Percentiles rank a stretch among this genome's conserved stretches.
Conservation (phyloP, 2,888 invertebrate genomes). For the Stomorhina lunata region DNA sequence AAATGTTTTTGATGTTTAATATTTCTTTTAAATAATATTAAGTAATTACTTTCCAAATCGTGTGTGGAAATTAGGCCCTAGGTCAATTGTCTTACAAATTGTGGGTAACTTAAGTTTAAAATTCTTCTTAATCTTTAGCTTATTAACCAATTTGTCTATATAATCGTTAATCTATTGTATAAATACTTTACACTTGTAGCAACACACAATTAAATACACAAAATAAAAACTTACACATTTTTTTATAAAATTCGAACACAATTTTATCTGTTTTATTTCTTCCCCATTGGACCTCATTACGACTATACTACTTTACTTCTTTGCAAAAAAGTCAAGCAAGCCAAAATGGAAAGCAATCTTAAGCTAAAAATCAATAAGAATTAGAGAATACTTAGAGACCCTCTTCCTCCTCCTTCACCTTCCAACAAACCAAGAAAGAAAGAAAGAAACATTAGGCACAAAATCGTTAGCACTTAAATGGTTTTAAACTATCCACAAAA, state of each 20-base stretch:
- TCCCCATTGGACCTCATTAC: neutral
- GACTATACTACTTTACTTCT: neutral
- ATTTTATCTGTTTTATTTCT: slow-evolving; percentile 17
- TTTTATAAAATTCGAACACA: slow-evolving; percentile 11
- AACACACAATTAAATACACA: neutral
- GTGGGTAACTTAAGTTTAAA: no score
- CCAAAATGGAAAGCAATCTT: slow-evolving; percentile 28
- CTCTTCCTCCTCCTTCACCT: no score
- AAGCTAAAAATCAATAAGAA: slow-evolving; percentile 32
- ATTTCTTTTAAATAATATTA: no score
- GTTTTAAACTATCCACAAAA: neutral
- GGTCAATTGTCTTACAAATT: no score
- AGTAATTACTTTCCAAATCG: no score
- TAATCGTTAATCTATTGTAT: no score
- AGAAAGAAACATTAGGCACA: neutral
- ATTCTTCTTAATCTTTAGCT: no score
- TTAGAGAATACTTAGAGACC: no score
- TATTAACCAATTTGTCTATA: no score
- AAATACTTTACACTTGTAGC: neutral
- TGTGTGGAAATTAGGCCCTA: no score
- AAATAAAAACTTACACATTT: slow-evolving; percentile 28
- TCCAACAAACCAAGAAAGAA: no score
- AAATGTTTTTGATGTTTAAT: no score
- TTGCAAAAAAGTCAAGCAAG: neutral
- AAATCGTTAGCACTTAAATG: slow-evolving; percentile 2